Evolutionary conservation across 1,140 invertebrate genomes (phyloP).

Genomic region (Tetramorium parvispinum): DNA sequence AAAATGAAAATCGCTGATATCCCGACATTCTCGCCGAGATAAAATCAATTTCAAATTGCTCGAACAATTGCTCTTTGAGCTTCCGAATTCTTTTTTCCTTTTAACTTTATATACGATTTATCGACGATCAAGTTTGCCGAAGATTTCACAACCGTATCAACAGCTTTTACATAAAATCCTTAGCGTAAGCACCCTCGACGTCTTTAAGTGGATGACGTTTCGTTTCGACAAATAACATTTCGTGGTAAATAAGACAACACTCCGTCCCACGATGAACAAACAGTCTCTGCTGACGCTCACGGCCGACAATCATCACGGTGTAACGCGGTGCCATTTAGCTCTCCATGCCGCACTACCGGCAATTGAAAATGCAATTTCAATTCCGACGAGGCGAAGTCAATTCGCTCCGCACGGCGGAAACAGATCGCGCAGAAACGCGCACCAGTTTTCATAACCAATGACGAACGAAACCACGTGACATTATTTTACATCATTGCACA

Average conservation of each 20-base stretch:
- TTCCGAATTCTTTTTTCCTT: background rate
- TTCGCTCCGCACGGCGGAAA: background rate
- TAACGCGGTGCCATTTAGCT: slow-evolving; percentile 18
- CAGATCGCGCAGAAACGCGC: background rate
- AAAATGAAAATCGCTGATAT: background rate
- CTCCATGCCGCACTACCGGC: background rate
- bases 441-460: slow-evolving; percentile 39
- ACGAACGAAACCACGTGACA: slow-evolving; percentile 5
- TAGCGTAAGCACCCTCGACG: background rate
- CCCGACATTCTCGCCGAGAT: background rate
- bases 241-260: slow-evolving; percentile 27
- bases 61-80: background rate
- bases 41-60: background rate
- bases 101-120: background rate
- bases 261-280: background rate
- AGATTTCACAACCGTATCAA: background rate
- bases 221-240: slow-evolving; percentile 9
- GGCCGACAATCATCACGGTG: background rate
- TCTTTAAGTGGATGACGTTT: slow-evolving; percentile 27
- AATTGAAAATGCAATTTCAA: slow-evolving; percentile 25
- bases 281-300: background rate
- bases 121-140: background rate
- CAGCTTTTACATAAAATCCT: slow-evolving; percentile 30
- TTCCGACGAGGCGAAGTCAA: slow-evolving; percentile 3
- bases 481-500: too few species aligned